Percentiles rank a stretch among this genome's conserved stretches.
Evolutionary conservation across 2,888 invertebrate species (phyloP).

Genomic region (Andrena marginata): DNA sequence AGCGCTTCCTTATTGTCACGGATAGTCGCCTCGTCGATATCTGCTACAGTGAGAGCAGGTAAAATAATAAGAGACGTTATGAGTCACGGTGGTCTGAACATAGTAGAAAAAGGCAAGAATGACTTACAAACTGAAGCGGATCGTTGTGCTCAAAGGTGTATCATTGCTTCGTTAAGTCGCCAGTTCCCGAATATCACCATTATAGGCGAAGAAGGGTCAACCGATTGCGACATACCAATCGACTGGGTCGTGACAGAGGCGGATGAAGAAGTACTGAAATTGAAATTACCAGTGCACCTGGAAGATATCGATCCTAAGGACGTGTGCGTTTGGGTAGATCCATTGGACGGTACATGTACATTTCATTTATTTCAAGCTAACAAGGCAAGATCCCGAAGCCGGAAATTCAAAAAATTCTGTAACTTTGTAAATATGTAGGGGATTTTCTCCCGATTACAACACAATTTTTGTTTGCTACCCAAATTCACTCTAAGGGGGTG

Average conservation of each 20-base stretch:
- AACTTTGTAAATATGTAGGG: too few species aligned
- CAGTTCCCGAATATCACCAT: slow-evolving; percentile 94
- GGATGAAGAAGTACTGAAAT: slow-evolving; percentile 89
- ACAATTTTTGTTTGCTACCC: too few species aligned
- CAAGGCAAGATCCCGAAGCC: too few species aligned
- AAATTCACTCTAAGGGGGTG: too few species aligned
- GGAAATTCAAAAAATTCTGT: too few species aligned
- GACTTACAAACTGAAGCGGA: slow-evolving; percentile 99
- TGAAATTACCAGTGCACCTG: slow-evolving; percentile 90
- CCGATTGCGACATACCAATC: slow-evolving; percentile 88
- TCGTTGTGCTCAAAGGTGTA: slow-evolving; percentile 96
- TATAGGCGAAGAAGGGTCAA: slow-evolving; percentile 95
- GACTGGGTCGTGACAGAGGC: slow-evolving; percentile 92
- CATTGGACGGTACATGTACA: slow-evolving; percentile 92
- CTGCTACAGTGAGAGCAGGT: slow-evolving; percentile 93
- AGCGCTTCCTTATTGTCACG: slow-evolving; percentile 89
- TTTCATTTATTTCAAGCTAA: slow-evolving; percentile 1
- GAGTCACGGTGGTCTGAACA: slow-evolving; percentile 94
- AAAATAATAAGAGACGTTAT: slow-evolving; percentile 96
- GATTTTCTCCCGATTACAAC: too few species aligned
- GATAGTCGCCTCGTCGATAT: slow-evolving; percentile 92
- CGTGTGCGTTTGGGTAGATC: slow-evolving; percentile 98
- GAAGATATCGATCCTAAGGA: slow-evolving; percentile 90
- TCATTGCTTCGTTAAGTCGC: slow-evolving; percentile 93
- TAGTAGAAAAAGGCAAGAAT: slow-evolving; percentile 97